phyloP scores from a whole-genome alignment of 2,113 vertebrate species.

The Condylura cristata region DNA sequence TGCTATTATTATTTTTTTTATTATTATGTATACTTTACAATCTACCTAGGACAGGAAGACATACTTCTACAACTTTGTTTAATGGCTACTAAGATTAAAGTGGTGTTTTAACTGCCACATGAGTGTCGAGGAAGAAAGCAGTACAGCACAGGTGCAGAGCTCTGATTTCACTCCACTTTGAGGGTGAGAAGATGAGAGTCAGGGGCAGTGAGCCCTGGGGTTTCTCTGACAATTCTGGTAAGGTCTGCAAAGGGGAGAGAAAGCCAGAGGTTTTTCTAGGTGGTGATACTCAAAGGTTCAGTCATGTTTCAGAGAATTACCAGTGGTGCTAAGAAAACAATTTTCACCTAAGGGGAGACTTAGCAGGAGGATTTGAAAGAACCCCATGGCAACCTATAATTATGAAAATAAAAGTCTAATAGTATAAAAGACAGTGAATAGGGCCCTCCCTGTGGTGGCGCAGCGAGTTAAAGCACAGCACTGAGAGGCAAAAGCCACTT shows the following conservation, averaged over 20 bases:
- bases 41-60: background rate
- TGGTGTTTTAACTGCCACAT: background rate
- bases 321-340: background rate
- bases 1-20: background rate
- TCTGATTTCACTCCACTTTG: background rate
- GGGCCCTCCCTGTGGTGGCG: no score
- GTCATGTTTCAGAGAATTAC: background rate
- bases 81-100: background rate
- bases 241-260: background rate
- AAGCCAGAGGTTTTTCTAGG: background rate
- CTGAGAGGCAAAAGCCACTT: no score
- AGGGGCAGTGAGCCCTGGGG: background rate
- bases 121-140: background rate
- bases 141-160: background rate
- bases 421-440: background rate
- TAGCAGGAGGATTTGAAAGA: background rate
- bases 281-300: background rate
- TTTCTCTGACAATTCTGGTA: no score
- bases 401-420: constrained; percentile 40
- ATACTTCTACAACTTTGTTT: background rate
- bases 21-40: background rate
- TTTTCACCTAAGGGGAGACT: background rate
- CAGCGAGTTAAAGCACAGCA: no score
- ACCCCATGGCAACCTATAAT: constrained; percentile 22
- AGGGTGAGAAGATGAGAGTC: background rate